Evolutionary conservation across 2,113 vertebrate species (phyloP), one percentile per base, ranked within the genome.

Genomic region (Pholis gunnellus): DNA sequence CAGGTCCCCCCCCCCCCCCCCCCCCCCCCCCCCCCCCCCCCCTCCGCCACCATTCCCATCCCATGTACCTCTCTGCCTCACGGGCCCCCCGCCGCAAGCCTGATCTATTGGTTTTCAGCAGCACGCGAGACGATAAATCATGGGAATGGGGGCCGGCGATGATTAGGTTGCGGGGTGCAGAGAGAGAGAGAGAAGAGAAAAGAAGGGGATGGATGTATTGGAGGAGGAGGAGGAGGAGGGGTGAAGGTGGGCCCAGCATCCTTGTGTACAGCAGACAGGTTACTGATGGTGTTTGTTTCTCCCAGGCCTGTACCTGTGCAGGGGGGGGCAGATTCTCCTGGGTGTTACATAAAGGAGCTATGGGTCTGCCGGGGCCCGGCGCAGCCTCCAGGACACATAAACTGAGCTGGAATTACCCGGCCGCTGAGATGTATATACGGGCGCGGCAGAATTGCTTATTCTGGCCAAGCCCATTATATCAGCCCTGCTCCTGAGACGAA

Each of bases 261-360:
- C 79, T 80, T 18, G 68, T 73, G 88, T 80, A 73, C 75, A 48
- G 72, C 81, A 89, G 94, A 92, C 91, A 93, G 93, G 92, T 95
- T 95, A 95, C 94, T 93, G 94, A 95, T 95, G 93, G 88, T 93
- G 93, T 95, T 94, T 95, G 93, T 94, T 94, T 94, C 93, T 93
- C 89, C 70, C 72, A 91, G 91, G 89, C 90, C 91, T 71, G 89
- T 92, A 89, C 92, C 93, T 92, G 92, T 78, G 88, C 89, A 87
- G 91, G 90, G 92, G 92, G 90, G 92, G 92, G 90, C 87, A 87
- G 77, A 88, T 88, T 85, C 95, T 94, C 93, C 88, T 87, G 93
- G 92, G 94, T 90, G 88, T 92, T 94, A 91, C 94, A 91, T 92
- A 93, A 91, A 93, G 93, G 91, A 94, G 87, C 86, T 90, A 92